These are phyloP conservation scores for Scylla paramamosain DNA, from an alignment of 1,140 invertebrate genomes.

Conservation along the genomic window DNA sequence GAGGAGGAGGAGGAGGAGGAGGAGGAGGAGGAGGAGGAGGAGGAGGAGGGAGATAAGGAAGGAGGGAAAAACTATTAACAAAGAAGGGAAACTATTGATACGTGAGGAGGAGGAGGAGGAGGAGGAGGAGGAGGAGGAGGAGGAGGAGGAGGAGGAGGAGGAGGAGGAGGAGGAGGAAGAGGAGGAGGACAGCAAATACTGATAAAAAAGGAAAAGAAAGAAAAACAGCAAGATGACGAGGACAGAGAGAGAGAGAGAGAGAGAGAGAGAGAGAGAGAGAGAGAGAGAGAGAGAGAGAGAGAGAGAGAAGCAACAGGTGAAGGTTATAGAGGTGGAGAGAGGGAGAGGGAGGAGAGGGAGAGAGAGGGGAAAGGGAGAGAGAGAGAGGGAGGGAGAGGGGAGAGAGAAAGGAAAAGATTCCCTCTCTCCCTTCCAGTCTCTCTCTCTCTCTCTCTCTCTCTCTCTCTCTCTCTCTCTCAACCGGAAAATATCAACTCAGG, in stretches of 20 bases:
- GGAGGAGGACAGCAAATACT: not conserved
- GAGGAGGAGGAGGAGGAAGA: slow-evolving; percentile 28
- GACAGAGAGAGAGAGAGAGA: too few species aligned
- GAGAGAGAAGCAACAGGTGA: slow-evolving; percentile 3
- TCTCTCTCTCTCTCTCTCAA: too few species aligned
- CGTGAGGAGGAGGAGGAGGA: too few species aligned
- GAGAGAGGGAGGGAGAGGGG: too few species aligned
- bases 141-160: not conserved
- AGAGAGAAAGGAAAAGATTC: too few species aligned
- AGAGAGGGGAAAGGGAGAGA: not conserved
- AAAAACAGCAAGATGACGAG: not conserved
- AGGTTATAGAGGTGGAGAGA: not conserved
- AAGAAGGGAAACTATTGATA: too few species aligned
- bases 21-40: not conserved
- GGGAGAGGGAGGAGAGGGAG: not conserved
- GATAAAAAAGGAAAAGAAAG: not conserved
- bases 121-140: too few species aligned
- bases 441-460: too few species aligned
- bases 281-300: not conserved
- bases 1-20: not conserved
- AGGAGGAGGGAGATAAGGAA: not conserved
- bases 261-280: too few species aligned
- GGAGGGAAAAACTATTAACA: not conserved
- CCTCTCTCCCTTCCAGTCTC: too few species aligned
- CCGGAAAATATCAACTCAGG: too few species aligned